Evolutionary conservation across 1,140 invertebrate species (phyloP), one percentile per base, ranked within the genome.

Genomic region (Trichogramma pretiosum): DNA sequence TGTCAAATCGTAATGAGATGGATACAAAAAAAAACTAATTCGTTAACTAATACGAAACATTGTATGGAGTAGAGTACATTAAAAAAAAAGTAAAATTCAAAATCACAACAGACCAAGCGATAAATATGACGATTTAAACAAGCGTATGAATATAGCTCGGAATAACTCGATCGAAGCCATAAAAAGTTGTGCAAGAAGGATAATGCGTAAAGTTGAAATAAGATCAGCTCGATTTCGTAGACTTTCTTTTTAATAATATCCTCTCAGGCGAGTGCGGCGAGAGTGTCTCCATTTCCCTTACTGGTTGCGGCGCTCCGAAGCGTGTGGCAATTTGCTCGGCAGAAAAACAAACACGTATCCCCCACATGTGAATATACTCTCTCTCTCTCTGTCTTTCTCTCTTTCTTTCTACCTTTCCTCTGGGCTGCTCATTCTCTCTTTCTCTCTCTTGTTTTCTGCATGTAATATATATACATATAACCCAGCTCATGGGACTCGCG

Each of bases 401-500:
- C 24, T 28, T 5, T 11, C 11, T 28, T 22, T 30, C 28, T 32
- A 33, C 39, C 5, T 5, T 28, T 7, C 5, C 24, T 28, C n/a
- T n/a, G n/a, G n/a, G 16, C 28, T 26, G 14, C 38, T 21, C 14
- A n/a, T n/a, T n/a, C 22, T n/a, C n/a, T n/a, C n/a, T n/a, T n/a
- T 14, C 39, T 10, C 23, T 37, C n/a, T n/a, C 17, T 19, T 28
- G 4, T n/a, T 33, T 33, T 33, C 32, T 33, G 16, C 16, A 33
- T 33, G 16, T 13, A n/a, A 4, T 33, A 33, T 33, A 33, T 7
- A 4, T 33, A 4, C 16, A 33, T 26, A 26, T 35, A 41, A 23
- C 28, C 52, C 52, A 41, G 48, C 51, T 54, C 43, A 26, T 39
- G 41, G 53, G 51, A 53, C 54, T 56, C 35, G 52, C 56, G 54